Evolutionary conservation across 2,113 vertebrate genomes (phyloP).

Genomic region (Petroica traversi): DNA sequence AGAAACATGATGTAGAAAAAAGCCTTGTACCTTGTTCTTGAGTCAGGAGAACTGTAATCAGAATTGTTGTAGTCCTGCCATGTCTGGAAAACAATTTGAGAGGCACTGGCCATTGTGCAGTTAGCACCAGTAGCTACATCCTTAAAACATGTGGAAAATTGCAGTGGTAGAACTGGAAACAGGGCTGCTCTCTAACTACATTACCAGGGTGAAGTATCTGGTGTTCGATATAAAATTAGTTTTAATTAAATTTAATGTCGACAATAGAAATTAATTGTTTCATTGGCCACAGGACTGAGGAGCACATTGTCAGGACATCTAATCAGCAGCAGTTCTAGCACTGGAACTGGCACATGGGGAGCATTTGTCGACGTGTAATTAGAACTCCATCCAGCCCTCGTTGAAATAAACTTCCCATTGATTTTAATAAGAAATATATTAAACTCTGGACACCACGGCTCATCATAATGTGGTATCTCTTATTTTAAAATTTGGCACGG

Average conservation of each 20-base stretch:
- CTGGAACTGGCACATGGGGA: not conserved
- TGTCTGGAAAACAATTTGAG: not conserved
- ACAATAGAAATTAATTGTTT: not conserved
- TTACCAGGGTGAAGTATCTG: not conserved
- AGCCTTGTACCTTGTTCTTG: not conserved
- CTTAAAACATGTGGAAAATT: not conserved
- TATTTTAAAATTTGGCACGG: slow-evolving; percentile 3
- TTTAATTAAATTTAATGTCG: not conserved
- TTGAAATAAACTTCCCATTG: slow-evolving; percentile 26
- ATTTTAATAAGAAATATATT: slow-evolving; percentile 42
- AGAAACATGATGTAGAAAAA: not conserved
- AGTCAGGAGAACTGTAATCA: not conserved
- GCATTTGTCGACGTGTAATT: not conserved
- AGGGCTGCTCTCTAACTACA: not conserved
- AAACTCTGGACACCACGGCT: not conserved
- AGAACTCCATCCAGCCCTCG: not conserved
- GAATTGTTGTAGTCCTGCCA: not conserved
- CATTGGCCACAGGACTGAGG: not conserved
- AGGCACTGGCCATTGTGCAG: not conserved
- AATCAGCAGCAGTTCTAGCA: not conserved
- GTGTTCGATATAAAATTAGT: not conserved
- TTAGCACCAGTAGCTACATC: not conserved
- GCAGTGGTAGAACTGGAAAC: not conserved
- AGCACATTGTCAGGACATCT: not conserved
- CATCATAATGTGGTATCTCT: not conserved